Percentiles rank a stretch among this genome's conserved stretches.
Conservation (phyloP, 2,113 vertebrate genomes). For the Microcebus griseorufus region DNA sequence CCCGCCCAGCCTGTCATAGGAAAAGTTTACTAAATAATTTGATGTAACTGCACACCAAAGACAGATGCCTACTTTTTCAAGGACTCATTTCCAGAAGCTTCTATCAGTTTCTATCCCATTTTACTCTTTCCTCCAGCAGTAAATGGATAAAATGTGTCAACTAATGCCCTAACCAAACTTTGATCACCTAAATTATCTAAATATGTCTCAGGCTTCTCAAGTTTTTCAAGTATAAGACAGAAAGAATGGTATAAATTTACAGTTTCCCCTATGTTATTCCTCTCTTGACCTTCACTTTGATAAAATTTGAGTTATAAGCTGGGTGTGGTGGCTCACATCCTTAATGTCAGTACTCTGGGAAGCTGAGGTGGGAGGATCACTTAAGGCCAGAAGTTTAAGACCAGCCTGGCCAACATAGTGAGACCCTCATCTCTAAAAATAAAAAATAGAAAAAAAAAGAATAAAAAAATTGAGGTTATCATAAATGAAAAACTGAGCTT, state of each 20-base stretch:
- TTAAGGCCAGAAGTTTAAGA: no score
- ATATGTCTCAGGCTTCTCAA: not conserved
- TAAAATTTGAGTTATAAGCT: not conserved
- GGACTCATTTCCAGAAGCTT: not conserved
- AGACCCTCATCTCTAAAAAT: no score
- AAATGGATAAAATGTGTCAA: not conserved
- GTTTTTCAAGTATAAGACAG: not conserved
- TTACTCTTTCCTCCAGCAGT: not conserved
- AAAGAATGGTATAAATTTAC: not conserved
- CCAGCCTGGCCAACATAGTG: no score
- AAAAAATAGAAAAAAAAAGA: no score
- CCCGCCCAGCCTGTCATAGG: conserved; percentile 92
- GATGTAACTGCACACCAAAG: not conserved
- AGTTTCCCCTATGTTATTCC: not conserved
- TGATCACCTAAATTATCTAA: not conserved
- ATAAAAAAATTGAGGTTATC: not conserved
- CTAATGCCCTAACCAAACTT: not conserved
- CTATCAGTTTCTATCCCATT: not conserved
- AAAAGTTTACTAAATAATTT: conserved; percentile 31
- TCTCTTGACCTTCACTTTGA: not conserved
- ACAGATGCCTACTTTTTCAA: not conserved
- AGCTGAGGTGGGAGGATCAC: no score
- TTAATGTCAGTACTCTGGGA: no score
- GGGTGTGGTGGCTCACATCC: no score
- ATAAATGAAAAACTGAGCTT: not conserved